Evolutionary conservation across 2,113 vertebrate genomes (phyloP).

Genomic region (Phainopepla nitens): DNA sequence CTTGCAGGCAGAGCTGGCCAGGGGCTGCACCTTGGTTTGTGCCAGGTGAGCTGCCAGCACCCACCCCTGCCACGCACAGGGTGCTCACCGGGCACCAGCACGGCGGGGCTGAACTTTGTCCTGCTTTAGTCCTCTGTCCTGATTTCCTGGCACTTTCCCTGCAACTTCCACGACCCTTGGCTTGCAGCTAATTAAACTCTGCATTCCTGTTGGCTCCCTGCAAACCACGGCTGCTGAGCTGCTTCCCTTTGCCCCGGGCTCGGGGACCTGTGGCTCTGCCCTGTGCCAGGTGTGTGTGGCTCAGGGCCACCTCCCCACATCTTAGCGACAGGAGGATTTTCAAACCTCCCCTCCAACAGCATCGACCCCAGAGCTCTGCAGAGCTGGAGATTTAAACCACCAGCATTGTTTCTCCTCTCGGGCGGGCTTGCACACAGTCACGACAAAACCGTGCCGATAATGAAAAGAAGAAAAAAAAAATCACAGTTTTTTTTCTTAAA

Average conservation of each 20-base stretch:
- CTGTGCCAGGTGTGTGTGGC: not conserved
- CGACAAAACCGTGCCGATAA: not conserved
- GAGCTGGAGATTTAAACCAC: not conserved
- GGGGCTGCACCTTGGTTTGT: accelerated
- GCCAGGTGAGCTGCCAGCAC: not conserved
- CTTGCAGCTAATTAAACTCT: not conserved
- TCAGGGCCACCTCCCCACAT: not conserved
- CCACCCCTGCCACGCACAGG: not conserved
- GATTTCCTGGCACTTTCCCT: not conserved
- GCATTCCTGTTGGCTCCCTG: not conserved
- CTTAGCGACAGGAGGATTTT: not conserved
- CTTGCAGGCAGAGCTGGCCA: not conserved
- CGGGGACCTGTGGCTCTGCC: not conserved
- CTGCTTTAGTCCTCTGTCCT: not conserved
- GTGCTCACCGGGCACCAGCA: not conserved
- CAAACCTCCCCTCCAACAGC: not conserved
- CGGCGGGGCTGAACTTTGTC: not conserved
- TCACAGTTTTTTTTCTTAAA: not conserved
- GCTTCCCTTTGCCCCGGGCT: not conserved
- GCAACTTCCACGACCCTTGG: not conserved
- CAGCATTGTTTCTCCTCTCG: not conserved
- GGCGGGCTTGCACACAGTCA: not conserved
- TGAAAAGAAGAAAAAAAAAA: not conserved
- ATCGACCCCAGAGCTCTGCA: not conserved
- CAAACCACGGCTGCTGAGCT: not conserved